Evolutionary conservation across 2,113 vertebrate species (phyloP), one percentile per base, ranked within the genome.

Genomic region (Candoia aspera): DNA sequence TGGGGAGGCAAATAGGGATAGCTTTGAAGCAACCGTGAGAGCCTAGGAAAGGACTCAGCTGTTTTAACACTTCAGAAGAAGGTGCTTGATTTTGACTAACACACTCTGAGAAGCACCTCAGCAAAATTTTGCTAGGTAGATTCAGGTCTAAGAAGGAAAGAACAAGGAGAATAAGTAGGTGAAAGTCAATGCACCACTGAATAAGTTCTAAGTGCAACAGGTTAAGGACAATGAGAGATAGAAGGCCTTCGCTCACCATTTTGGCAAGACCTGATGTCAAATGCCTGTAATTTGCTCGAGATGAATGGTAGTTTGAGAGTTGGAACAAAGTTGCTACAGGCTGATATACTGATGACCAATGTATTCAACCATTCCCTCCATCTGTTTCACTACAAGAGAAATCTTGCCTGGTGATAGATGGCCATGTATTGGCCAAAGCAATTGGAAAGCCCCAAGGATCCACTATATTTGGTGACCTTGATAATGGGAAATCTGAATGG

Each of bases 291-390:
- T 83, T 91, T 37, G 1, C 29, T 0, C 0, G 12, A 53, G 89
- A 23, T 12, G 55, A 68, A 89, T 0, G n/a, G 60, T 9, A 13
- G 37, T 0, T 37, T 8, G 21, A 84, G 86, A 46, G 58, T 59
- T n/a, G 91, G 92, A 84, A 1, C 68, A 17, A 89, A 10, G 8
- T 57, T 19, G 0, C 37, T 9, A 5, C 24, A 0, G 79, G 64
- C 24, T 60, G 59, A 83, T n/a, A 10, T 42, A 1, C 59, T 2
- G 1, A 4, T 62, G 84, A 62, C 64, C n/a, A 4, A 33, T 2
- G 8, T 12, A 4, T 42, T 5, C 0, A 0, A 0, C 42, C 0
- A 0, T 54, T 88, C 62, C 17, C 0, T 0, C 8, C 0, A 68
- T 93, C 91, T 10, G 6, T 8, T 46, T 1, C 55, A 29, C 57